Evolutionary conservation across 2,888 invertebrate genomes (phyloP).

Genomic region (Lasiommata megera): DNA sequence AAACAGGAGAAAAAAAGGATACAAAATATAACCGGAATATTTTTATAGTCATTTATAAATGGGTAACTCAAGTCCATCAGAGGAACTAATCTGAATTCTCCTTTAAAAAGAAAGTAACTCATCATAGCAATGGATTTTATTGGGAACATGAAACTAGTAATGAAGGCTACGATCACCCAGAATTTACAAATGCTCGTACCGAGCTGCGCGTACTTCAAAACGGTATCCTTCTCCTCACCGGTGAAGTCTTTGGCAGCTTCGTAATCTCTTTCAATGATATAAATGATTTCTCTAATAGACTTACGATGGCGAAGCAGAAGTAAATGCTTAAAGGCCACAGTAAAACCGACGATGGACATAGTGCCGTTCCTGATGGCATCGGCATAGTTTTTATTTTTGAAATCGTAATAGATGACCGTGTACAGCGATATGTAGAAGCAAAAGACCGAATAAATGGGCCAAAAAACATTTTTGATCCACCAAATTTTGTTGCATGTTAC

Average conservation of each 20-base stretch:
- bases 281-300: constrained; percentile 43
- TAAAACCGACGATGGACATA: constrained; percentile 48
- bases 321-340: constrained; percentile 47
- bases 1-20: constrained; percentile 15
- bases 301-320: constrained; percentile 44
- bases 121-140: constrained; percentile 49
- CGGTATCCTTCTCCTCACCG: constrained; percentile 43
- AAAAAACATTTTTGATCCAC: constrained; percentile 18
- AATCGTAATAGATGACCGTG: constrained; percentile 47
- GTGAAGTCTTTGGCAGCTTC: constrained; percentile 37
- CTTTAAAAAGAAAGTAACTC: constrained; percentile 42
- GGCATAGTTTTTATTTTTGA: constrained; percentile 40
- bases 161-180: constrained; percentile 44
- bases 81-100: constrained; percentile 44
- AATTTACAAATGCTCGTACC: constrained; percentile 47
- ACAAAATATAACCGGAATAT: constrained; percentile 20
- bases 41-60: constrained; percentile 45
- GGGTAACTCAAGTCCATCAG: constrained; percentile 56
- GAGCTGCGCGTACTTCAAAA: constrained; percentile 42
- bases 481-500: constrained; percentile 16
- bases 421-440: constrained; percentile 37
- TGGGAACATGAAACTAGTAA: constrained; percentile 48
- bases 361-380: constrained; percentile 53
- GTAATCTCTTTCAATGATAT: constrained; percentile 50
- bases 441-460: constrained; percentile 2